Percentiles rank a stretch among this genome's conserved stretches.
Conservation (phyloP, 2,888 invertebrate genomes). For the Heliconius ethilla region DNA sequence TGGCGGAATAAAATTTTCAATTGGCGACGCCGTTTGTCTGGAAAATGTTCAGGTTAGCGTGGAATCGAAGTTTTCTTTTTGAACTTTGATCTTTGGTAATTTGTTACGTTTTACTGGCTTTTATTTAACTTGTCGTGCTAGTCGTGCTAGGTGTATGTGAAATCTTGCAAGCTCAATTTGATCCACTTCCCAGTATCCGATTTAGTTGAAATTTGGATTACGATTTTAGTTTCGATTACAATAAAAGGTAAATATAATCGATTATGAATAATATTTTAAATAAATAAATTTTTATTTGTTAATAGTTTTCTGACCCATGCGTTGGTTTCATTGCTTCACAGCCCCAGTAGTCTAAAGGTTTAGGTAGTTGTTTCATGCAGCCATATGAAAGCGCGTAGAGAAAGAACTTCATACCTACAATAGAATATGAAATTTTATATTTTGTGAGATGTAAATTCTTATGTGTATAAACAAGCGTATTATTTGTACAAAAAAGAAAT, state of each 20-base stretch:
- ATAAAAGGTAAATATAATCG: no score
- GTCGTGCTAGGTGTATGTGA: no score
- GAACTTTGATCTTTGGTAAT: neutral
- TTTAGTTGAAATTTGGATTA: no score
- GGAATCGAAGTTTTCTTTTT: constrained; percentile 16
- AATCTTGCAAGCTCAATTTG: no score
- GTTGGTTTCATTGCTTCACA: neutral
- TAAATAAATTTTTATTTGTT: neutral
- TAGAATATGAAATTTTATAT: no score
- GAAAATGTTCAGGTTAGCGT: constrained; percentile 36
- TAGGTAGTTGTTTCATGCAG: neutral
- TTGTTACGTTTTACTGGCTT: neutral
- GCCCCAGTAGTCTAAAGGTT: neutral
- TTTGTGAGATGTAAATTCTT: neutral
- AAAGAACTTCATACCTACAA: neutral
- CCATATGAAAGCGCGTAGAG: neutral
- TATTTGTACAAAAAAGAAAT: neutral
- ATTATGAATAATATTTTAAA: no score
- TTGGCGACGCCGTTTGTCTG: constrained; percentile 40
- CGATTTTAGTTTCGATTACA: no score
- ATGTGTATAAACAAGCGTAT: neutral
- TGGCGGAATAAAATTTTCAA: constrained; percentile 39
- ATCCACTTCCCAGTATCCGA: no score
- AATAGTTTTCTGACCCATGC: neutral
- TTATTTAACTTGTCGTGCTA: no score